Evolutionary conservation across 2,888 invertebrate genomes (phyloP).

Genomic region (Drosophila siamana): DNA sequence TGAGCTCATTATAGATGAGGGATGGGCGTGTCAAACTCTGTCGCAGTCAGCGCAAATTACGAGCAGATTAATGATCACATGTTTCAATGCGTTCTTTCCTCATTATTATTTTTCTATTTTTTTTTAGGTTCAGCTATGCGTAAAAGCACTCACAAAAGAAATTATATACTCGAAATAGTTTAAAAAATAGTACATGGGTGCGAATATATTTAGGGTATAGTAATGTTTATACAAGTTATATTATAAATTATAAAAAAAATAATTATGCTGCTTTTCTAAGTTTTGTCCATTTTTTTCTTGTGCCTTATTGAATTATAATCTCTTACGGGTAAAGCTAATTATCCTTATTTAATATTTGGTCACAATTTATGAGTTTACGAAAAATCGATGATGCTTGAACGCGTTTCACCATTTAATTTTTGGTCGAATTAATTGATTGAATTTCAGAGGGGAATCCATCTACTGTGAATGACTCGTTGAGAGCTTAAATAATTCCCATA

Average conservation of each 20-base stretch:
- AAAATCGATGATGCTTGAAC: slow-evolving; percentile 1
- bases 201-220: neutral
- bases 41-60: slow-evolving; percentile 67
- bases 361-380: neutral
- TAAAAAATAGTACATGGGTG: neutral
- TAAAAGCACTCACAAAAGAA: slow-evolving; percentile 57
- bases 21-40: slow-evolving; percentile 67
- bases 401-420: slow-evolving; percentile 2
- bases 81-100: slow-evolving; percentile 66
- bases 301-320: no score
- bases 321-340: neutral
- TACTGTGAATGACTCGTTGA: slow-evolving; percentile 30
- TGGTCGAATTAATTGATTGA: slow-evolving; percentile 41
- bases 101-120: slow-evolving; percentile 17
- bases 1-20: slow-evolving; percentile 70
- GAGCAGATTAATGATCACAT: slow-evolving; percentile 71
- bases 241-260: no score
- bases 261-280: no score
- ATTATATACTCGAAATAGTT: slow-evolving; percentile 19
- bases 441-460: slow-evolving; percentile 17
- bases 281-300: no score
- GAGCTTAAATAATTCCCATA: slow-evolving; percentile 20
- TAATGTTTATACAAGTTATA: no score
- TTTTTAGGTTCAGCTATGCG: slow-evolving; percentile 65
- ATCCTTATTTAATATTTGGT: neutral